These are phyloP conservation scores for Dendrolimus punctatus DNA, from an alignment of 1,140 invertebrate genomes.

Conservation along the genomic window DNA sequence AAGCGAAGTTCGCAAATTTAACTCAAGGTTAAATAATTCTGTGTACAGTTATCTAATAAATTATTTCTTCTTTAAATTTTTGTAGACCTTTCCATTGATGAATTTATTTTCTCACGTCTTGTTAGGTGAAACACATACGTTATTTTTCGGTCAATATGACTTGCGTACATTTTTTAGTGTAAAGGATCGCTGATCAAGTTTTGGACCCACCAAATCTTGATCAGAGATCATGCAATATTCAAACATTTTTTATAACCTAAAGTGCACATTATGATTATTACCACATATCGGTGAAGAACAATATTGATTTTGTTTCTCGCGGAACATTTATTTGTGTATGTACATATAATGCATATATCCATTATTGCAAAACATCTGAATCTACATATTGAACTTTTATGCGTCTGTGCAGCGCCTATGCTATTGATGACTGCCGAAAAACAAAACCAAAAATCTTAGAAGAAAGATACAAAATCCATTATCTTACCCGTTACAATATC, in stretches of 20 bases:
- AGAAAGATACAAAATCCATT: too few relatives aligned
- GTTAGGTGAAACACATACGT: neutral
- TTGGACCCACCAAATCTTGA: slow-evolving; percentile 3
- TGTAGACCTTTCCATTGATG: slow-evolving; percentile 13
- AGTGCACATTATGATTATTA: neutral
- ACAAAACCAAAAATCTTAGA: too few relatives aligned
- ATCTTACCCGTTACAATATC: too few relatives aligned
- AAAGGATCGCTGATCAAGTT: too few relatives aligned
- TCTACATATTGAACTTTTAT: too few relatives aligned
- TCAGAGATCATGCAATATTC: neutral
- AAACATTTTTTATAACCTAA: neutral
- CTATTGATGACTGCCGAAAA: too few relatives aligned
- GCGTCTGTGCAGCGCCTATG: too few relatives aligned
- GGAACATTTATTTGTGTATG: too few relatives aligned
- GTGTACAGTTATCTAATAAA: slow-evolving; percentile 5
- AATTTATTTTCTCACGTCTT: slow-evolving; percentile 12
- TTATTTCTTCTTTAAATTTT: slow-evolving; percentile 6
- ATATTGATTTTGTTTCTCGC: neutral
- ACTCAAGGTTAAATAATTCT: slow-evolving; percentile 6
- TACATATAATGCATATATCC: too few relatives aligned
- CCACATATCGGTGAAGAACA: neutral
- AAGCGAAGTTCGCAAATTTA: slow-evolving; percentile 4
- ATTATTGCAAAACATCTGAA: too few relatives aligned
- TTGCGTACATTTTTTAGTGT: too few relatives aligned
- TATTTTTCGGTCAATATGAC: too few relatives aligned